Evolutionary conservation across 2,113 vertebrate genomes (phyloP).

Genomic region (Speoplatyrhinus poulsoni): DNA sequence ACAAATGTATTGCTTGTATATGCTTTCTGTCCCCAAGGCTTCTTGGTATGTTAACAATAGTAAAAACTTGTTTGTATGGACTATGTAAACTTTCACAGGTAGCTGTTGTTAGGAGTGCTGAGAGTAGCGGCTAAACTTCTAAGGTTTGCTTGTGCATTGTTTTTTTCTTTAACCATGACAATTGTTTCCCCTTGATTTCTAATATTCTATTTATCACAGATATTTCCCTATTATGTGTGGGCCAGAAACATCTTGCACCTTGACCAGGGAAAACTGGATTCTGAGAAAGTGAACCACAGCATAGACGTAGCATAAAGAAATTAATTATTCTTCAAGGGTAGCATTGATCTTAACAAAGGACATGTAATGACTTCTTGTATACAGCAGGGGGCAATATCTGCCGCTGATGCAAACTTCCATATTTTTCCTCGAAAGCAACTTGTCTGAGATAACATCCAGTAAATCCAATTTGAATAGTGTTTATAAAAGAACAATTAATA

Average conservation of each 20-base stretch:
- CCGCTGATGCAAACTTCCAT: neutral
- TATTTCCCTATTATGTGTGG: too few species aligned
- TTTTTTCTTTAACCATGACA: slow-evolving; percentile 28
- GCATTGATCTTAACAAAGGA: neutral
- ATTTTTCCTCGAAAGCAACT: neutral
- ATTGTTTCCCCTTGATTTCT: slow-evolving; percentile 17
- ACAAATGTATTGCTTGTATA: slow-evolving; percentile 18
- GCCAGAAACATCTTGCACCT: too few species aligned
- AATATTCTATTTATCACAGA: too few species aligned
- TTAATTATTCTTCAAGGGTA: too few species aligned
- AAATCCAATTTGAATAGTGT: too few species aligned
- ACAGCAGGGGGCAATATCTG: slow-evolving; percentile 54
- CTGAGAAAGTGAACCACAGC: too few species aligned
- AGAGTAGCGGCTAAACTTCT: slow-evolving; percentile 28
- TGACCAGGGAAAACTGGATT: too few species aligned
- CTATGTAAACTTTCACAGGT: slow-evolving; percentile 29
- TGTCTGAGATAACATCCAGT: neutral
- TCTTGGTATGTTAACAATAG: slow-evolving; percentile 16
- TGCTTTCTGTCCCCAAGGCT: slow-evolving; percentile 19
- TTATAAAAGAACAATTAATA: too few species aligned
- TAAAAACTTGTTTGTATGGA: slow-evolving; percentile 5
- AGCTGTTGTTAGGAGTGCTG: slow-evolving; percentile 26
- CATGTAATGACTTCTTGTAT: slow-evolving; percentile 26
- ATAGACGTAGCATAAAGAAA: too few species aligned
- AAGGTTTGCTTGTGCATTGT: neutral